Evolutionary conservation across 2,888 invertebrate genomes (phyloP).

Genomic region (Choristoneura rosaceana): DNA sequence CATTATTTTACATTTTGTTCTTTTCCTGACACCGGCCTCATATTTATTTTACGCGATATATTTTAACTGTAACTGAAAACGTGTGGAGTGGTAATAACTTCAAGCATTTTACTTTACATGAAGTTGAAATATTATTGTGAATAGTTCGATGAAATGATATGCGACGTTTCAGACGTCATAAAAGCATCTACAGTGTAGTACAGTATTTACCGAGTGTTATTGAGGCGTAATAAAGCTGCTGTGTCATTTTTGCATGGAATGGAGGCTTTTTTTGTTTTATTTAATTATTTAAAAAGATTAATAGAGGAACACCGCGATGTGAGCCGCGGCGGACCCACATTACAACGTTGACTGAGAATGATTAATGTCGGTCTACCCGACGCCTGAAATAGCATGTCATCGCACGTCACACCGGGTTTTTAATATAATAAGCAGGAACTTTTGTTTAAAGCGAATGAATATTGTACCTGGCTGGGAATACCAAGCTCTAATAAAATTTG

Average conservation of each 20-base stretch:
- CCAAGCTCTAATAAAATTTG: no score
- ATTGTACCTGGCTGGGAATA: background rate
- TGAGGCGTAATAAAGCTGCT: background rate
- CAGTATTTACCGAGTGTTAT: background rate
- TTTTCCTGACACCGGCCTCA: constrained; percentile 54
- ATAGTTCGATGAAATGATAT: background rate
- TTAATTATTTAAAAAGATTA: constrained; percentile 25
- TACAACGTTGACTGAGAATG: constrained; percentile 70
- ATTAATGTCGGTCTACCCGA: constrained; percentile 72
- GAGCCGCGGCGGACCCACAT: constrained; percentile 58
- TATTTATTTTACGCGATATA: constrained; percentile 39
- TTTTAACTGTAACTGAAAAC: constrained; percentile 24
- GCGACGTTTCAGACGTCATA: background rate
- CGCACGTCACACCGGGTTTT: constrained; percentile 59
- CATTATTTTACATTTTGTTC: constrained; percentile 53
- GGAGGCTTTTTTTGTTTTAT: constrained; percentile 24
- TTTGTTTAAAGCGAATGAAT: constrained; percentile 61
- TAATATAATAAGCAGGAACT: constrained; percentile 69
- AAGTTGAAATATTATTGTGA: constrained; percentile 13
- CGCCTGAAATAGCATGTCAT: constrained; percentile 69
- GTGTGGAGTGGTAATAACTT: background rate
- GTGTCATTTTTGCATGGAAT: background rate
- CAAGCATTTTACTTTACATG: background rate
- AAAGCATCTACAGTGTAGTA: background rate
- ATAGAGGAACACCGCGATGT: constrained; percentile 10